Conservation (phyloP, 2,888 invertebrate species). For the Ypsolopha scabrella region DNA sequence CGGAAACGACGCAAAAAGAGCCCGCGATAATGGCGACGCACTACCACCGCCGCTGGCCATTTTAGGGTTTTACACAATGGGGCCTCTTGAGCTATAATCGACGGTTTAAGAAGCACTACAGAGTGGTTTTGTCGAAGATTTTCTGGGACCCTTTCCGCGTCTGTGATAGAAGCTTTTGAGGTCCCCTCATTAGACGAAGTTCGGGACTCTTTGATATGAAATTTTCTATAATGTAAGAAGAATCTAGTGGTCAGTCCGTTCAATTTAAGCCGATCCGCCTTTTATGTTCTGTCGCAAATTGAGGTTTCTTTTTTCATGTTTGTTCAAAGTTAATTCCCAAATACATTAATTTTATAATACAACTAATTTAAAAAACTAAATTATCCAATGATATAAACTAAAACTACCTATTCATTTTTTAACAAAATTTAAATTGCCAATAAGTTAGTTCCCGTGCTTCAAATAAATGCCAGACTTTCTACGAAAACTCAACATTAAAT, state of each 20-base stretch:
- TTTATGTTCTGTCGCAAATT: background rate
- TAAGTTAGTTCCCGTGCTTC: no score
- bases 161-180: slow-evolving; percentile 32
- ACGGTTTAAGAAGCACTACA: slow-evolving; percentile 45
- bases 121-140: slow-evolving; percentile 28
- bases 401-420: no score
- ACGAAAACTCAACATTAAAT: no score
- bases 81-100: slow-evolving; percentile 43
- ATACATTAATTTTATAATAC: no score
- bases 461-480: no score
- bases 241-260: background rate
- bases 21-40: slow-evolving; percentile 45
- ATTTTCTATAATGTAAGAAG: background rate
- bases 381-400: no score
- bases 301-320: no score
- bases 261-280: background rate
- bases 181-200: slow-evolving; percentile 27
- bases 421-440: no score
- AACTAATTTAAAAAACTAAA: no score
- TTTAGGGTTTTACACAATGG: slow-evolving; percentile 50
- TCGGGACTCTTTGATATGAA: background rate
- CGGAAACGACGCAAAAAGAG: slow-evolving; percentile 38
- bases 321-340: background rate
- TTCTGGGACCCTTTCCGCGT: slow-evolving; percentile 24
- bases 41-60: slow-evolving; percentile 30